Base-by-base conservation (phyloP, 2,888 invertebrate species). In the Amphimallon solstitiale region DNA sequence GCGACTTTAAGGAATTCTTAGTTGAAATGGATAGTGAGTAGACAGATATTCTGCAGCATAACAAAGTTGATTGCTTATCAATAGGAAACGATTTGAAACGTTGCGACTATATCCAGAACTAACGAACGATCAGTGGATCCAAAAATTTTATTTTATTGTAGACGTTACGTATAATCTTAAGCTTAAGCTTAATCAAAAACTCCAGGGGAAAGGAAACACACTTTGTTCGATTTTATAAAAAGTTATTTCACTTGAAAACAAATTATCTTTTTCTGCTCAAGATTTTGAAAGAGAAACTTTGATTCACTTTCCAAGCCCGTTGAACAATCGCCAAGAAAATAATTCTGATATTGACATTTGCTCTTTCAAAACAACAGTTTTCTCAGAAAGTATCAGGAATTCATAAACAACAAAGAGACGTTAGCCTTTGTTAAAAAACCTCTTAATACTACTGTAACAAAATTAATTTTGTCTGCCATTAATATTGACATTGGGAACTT, bases 61-160 rank as follows among this genome's bases (percentile, higher is more conserved):
- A 29, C 6, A 29, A 29, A 5, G 23, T 23, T 4, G 3, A 70
- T 66, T 70, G 70, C 68, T 40, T 71, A 19, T 75, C 74, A 65
- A 74, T 69, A 72, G 74, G 69, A 14, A 70, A 72, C 48, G 68
- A 70, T 60, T 69, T 67, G 52, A 67, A 68, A 68, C 68, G 71
- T 67, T 74, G 67, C 45, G 65, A 60, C 19, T 67, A 68, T 73
- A 76, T 73, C 72, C 73, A 66, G 72, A 76, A 76, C 62, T 77
- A 71, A 71, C 69, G 60, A 68, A 76, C 68, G 70, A 73, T 69
- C 68, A 72, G 66, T 74, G 72, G 73, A 70, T 73, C 64, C 73
- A 75, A 76, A 76, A 74, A 40, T 73, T 73, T 70, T 71, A 77
- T 71, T 76, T 77, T 70, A 75, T n/a, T 74, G 74, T 75, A 69